Base-by-base conservation (phyloP, 2,797 vertebrate species). In the Carduelis carduelis region DNA sequence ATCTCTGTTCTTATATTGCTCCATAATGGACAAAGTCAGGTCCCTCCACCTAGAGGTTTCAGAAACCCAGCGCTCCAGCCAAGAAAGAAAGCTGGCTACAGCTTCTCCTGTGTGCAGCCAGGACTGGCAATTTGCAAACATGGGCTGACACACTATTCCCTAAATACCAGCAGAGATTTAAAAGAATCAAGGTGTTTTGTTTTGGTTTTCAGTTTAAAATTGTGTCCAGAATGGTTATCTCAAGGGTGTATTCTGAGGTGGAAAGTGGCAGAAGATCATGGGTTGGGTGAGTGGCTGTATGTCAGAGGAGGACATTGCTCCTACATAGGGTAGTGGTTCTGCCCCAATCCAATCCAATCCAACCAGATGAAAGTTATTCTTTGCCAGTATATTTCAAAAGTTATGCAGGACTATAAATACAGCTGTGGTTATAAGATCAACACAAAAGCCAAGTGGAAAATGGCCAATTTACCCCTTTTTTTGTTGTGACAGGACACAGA, bases 81-180 rank as follows among this genome's bases (percentile, higher is more conserved):
- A 77, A 65, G 46, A n/a, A 59, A 84, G 50, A 57, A 76, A 79
- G 34, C 11, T 57, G 21, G 59, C 39, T 69, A 11, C 1, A 0
- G 39, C 26, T 89, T 87, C 65, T 87, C 35, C 50, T 32, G 3
- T 20, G 6, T 17, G 35, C 26, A 82, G 55, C 35, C 59, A 74
- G 34, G 26, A 23, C 30, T 82, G 26, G 13, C 37, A 37, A 27
- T 52, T 49, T 72, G 52, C 87, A 59, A 35, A 59, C 22, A 39
- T 0, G 0, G 27, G n/a, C 46, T 37, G 15, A n/a, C 15, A 37
- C 9, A 2, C 23, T 60, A 18, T 64, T 77, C 52, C 43, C n/a
- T 76, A 72, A 83, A 52, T 50, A 76, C 20, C 18, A 59, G 12
- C 14, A 35, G 30, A 47, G 55, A 61, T 55, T 84, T 59, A 14